These are phyloP conservation scores for Trisateles emortualis DNA, from an alignment of 2,888 invertebrate genomes.

Conservation along the genomic window DNA sequence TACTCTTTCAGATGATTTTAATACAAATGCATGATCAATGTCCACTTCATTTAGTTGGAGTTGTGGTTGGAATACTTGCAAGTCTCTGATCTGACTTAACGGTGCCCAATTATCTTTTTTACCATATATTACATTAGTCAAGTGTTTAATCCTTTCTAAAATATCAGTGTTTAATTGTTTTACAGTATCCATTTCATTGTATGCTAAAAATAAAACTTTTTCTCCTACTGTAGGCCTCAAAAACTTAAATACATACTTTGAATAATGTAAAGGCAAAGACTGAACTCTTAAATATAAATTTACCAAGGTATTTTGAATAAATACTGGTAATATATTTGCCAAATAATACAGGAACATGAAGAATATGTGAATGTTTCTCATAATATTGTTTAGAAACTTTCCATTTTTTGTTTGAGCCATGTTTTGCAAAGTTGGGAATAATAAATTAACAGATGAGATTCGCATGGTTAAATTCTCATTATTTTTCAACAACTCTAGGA, in stretches of 20 bases:
- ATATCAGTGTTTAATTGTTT: conserved; percentile 88
- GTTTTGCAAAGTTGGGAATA: conserved; percentile 95
- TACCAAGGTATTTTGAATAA: conserved; percentile 82
- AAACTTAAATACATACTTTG: conserved; percentile 84
- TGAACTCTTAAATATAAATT: conserved; percentile 84
- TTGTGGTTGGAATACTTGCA: conserved; percentile 75
- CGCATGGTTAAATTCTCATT: conserved; percentile 81
- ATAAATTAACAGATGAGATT: conserved; percentile 89
- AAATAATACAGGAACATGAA: conserved; percentile 74
- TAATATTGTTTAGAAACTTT: conserved; percentile 87
- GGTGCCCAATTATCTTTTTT: conserved; percentile 95
- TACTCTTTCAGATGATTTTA: conserved; percentile 88
- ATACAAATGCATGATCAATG: conserved; percentile 92
- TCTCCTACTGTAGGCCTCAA: conserved; percentile 87
- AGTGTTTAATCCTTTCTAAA: conserved; percentile 88
- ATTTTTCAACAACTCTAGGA: conserved; percentile 90
- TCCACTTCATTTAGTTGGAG: conserved; percentile 64
- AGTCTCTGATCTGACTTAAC: conserved; percentile 88
- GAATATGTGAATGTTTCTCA: conserved; percentile 71
- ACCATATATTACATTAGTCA: conserved; percentile 91
- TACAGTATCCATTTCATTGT: conserved; percentile 93
- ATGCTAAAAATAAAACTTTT: conserved; percentile 90
- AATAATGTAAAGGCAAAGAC: conserved; percentile 81
- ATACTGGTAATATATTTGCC: conserved; percentile 81
- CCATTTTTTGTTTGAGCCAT: conserved; percentile 93